These are phyloP conservation scores for Spea hammondii DNA, from an alignment of 2,797 vertebrate species.

Conservation along the genomic window DNA sequence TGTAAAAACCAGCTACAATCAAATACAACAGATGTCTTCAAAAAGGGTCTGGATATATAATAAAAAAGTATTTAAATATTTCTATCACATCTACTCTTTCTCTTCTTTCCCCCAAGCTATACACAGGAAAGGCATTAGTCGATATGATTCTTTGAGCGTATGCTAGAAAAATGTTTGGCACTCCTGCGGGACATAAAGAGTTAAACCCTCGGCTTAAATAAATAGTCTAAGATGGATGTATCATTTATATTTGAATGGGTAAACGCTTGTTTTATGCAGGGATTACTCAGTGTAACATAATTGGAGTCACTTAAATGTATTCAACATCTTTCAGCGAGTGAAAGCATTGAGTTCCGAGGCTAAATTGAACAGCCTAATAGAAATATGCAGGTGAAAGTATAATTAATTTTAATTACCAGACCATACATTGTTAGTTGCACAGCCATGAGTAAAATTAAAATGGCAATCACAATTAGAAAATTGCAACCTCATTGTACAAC, in stretches of 20 bases:
- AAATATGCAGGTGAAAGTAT: conserved; percentile 83
- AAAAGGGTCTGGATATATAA: too few species aligned
- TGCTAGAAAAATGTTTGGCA: too few species aligned
- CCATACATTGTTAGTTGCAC: conserved; percentile 82
- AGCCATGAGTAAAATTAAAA: conserved; percentile 96
- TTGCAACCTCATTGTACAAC: conserved; percentile 89
- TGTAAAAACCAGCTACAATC: too few species aligned
- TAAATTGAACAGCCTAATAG: conserved; percentile 73
- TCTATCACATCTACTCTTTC: too few species aligned
- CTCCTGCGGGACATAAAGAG: not conserved
- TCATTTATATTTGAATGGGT: conserved; percentile 51
- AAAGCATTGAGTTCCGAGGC: conserved; percentile 67
- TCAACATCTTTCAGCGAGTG: conserved; percentile 63
- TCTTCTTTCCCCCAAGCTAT: too few species aligned
- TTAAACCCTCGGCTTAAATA: not conserved
- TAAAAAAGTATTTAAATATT: too few species aligned
- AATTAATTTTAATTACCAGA: conserved; percentile 94
- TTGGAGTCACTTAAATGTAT: conserved; percentile 61
- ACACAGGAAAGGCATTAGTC: too few species aligned
- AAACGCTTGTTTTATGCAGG: conserved; percentile 62
- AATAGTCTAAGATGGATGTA: not conserved
- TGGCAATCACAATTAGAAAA: conserved; percentile 97
- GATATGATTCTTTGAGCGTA: too few species aligned
- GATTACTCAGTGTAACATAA: conserved; percentile 65
- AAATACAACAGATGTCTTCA: too few species aligned